These are phyloP conservation scores for Connochaetes taurinus DNA, from an alignment of 2,113 vertebrate species.

Conservation along the genomic window DNA sequence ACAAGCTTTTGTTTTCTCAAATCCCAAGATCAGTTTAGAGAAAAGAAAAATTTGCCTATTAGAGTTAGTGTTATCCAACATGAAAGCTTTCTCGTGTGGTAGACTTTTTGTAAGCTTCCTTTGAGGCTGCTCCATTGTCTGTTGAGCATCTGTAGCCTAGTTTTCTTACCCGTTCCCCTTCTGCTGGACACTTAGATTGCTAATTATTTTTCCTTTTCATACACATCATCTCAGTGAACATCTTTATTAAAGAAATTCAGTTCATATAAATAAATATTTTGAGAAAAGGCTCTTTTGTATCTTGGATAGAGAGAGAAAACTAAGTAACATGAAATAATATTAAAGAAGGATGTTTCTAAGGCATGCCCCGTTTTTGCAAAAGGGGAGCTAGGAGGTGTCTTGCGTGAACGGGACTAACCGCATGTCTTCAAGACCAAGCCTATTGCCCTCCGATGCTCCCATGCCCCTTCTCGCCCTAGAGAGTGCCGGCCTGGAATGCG, in stretches of 20 bases:
- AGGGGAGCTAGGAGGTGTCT: neutral
- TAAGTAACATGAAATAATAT: neutral
- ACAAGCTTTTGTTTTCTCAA: neutral
- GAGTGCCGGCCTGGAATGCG: constrained; percentile 78
- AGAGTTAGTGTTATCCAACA: neutral
- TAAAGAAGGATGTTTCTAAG: neutral
- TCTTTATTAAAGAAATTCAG: neutral
- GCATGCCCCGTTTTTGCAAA: neutral
- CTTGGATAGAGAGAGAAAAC: neutral
- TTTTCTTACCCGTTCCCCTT: neutral
- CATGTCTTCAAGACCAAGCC: neutral
- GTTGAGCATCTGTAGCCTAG: accelerated
- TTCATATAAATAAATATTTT: neutral
- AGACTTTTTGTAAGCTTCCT: neutral
- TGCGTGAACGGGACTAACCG: neutral
- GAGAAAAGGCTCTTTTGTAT: neutral
- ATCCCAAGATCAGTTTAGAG: neutral
- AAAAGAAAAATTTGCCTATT: neutral
- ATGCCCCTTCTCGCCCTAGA: constrained; percentile 72
- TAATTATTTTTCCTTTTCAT: neutral
- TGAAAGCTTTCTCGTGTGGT: neutral
- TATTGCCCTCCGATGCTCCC: neutral
- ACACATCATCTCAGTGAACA: neutral
- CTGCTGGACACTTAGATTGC: neutral
- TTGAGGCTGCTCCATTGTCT: neutral